Conservation (phyloP, 1,140 invertebrate species). For the Sitobion miscanthi region DNA sequence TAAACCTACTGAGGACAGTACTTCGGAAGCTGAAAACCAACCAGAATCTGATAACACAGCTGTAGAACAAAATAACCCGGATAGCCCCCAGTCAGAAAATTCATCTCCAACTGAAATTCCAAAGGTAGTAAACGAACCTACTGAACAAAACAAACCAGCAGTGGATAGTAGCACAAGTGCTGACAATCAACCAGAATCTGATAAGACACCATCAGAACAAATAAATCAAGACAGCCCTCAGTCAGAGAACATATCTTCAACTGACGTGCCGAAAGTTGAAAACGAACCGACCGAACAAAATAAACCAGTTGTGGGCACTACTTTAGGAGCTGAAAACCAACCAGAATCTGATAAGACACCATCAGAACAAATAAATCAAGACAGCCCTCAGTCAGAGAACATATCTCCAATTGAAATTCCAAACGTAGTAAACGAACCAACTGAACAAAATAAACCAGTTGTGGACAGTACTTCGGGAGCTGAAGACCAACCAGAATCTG, state of each 20-base stretch:
- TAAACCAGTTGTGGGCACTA: not conserved
- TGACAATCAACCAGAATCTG: not conserved
- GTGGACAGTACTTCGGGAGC: fast-evolving
- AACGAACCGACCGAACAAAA: not conserved
- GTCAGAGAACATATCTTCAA: not conserved
- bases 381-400: not conserved
- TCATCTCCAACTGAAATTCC: not conserved
- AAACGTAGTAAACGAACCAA: not conserved
- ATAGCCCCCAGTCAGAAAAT: not conserved
- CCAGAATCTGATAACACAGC: not conserved
- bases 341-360: not conserved
- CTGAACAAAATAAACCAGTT: not conserved
- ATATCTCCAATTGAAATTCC: not conserved
- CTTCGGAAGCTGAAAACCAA: not conserved
- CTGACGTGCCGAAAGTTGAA: not conserved
- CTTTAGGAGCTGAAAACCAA: not conserved
- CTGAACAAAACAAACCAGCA: not conserved
- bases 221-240: not conserved
- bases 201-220: not conserved
- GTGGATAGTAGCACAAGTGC: no score
- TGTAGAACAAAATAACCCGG: not conserved
- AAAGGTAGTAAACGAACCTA: not conserved
- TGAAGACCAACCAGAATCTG: no score
- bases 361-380: not conserved
- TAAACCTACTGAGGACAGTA: not conserved